Evolutionary conservation across 1,140 invertebrate genomes (phyloP).

Genomic region (Venustaconcha ellipsiformis): DNA sequence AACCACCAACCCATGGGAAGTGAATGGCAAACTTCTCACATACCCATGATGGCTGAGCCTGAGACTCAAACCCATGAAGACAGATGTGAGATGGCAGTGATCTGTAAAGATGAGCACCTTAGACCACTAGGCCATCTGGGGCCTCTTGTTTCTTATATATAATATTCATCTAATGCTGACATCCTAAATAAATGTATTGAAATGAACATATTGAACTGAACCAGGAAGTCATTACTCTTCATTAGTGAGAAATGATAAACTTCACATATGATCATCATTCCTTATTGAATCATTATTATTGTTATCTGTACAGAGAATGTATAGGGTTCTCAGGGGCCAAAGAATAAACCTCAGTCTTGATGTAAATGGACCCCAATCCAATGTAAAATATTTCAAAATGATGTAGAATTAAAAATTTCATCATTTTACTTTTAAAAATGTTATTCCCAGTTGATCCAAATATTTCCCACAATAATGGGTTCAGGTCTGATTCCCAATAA

Average conservation of each 20-base stretch:
- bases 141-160: not conserved
- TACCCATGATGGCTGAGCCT: too few relatives aligned
- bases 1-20: too few relatives aligned
- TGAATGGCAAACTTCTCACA: too few relatives aligned
- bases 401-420: not conserved
- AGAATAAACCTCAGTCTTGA: too few relatives aligned
- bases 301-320: too few relatives aligned
- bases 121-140: too few relatives aligned
- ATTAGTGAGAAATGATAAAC: not conserved
- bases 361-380: not conserved
- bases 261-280: not conserved
- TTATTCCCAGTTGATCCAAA: not conserved
- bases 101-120: too few relatives aligned
- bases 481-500: not conserved
- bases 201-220: not conserved
- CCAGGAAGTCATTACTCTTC: not conserved
- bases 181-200: too few relatives aligned
- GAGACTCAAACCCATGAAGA: too few relatives aligned
- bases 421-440: not conserved
- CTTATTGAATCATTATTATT: too few relatives aligned
- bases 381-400: not conserved
- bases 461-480: not conserved
- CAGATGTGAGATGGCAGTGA: too few relatives aligned
- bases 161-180: not conserved
- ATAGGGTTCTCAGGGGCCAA: too few relatives aligned